Evolutionary conservation across 2,797 vertebrate genomes (phyloP), one percentile per base, ranked within the genome.

Genomic region (Sciaenops ocellatus): DNA sequence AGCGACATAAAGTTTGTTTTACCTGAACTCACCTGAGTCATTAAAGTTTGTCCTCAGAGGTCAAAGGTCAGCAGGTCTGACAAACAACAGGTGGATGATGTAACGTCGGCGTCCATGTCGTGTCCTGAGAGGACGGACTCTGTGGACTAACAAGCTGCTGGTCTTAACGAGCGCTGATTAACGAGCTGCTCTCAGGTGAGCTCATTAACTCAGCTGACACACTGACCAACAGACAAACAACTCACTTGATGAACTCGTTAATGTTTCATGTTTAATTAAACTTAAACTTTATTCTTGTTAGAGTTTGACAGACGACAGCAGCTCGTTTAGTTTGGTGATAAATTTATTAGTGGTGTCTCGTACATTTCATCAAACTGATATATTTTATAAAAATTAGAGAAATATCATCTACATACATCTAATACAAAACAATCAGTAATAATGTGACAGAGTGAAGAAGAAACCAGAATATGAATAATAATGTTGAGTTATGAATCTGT

Each of bases 261-360:
- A 34, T 34, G 34, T 34, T 34, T 34, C 34, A 34, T 34, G 34
- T 34, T 34, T 8, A 34, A 34, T 34, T 8, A 34, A 34, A 34
- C 30, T 30, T 30, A 28, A 28, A 4, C 3, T 28, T 28, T 28
- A 3, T 28, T 28, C 3, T 28, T 3, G 30, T 30, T 30, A 8
- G 34, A 34, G 34, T 34, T 34, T 34, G 34, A 34, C 34, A 34
- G 34, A 34, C 1, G 30, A 34, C 34, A 8, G 2, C 34, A 34
- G 34, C 7, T 34, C 34, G 7, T 22, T 67, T 68, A 34, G n/a
- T 81, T 90, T 88, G 80, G 93, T 94, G 95, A 91, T 80, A 72
- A 65, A 75, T 95, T 91, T 95, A 94, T 95, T 95, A 96, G 90
- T 92, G 20, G 93, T 96, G 77, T 95, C 95, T 97, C 91, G 93